Evolutionary conservation across 1,140 invertebrate species (phyloP).

Genomic region (Saccostrea cuccullata): DNA sequence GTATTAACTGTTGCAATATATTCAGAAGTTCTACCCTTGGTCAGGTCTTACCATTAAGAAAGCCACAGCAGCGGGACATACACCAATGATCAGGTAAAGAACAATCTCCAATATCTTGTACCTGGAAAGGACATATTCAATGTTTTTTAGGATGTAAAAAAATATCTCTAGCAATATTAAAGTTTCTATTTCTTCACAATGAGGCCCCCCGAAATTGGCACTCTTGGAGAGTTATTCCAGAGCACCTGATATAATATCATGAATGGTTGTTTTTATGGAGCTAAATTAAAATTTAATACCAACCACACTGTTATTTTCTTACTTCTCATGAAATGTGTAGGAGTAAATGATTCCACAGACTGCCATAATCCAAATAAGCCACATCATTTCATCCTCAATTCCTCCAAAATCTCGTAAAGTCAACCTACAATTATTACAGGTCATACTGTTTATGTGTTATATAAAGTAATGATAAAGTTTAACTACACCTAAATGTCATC

Average conservation of each 20-base stretch:
- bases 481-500: no score
- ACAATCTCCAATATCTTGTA: slow-evolving; percentile 95
- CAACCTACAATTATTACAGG: slow-evolving; percentile 70
- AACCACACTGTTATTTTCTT: slow-evolving; percentile 54
- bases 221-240: no score
- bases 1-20: no score
- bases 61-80: slow-evolving; percentile 86
- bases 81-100: slow-evolving; percentile 92
- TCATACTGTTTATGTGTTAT: no score
- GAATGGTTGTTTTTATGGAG: no score
- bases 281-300: no score
- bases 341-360: slow-evolving; percentile 93
- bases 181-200: no score
- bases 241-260: no score
- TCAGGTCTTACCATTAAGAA: slow-evolving; percentile 76
- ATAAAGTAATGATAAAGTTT: no score
- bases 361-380: slow-evolving; percentile 91
- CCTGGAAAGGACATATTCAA: slow-evolving; percentile 63
- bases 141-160: no score
- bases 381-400: slow-evolving; percentile 85
- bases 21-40: neutral
- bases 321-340: slow-evolving; percentile 93
- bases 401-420: slow-evolving; percentile 77
- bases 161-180: no score
- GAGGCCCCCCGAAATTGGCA: no score